Conservation (phyloP, 2,113 vertebrate genomes). For the Rhea pennata region DNA sequence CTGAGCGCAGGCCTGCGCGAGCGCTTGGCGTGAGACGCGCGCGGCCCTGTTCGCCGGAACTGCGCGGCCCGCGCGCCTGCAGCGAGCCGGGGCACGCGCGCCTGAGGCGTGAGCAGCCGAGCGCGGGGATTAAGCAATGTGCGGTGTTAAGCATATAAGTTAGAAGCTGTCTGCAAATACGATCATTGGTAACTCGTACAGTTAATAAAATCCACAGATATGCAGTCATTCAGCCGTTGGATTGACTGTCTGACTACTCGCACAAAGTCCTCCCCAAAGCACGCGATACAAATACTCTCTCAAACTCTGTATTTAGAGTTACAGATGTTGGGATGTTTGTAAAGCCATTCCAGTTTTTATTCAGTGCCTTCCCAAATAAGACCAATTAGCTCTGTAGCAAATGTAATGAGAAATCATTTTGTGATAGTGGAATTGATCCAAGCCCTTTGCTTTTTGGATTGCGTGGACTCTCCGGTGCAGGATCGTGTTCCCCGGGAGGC, state of each 20-base stretch:
- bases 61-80: neutral
- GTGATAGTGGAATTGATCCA: neutral
- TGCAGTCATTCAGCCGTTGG: neutral
- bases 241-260: neutral
- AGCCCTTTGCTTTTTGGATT: neutral
- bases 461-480: neutral
- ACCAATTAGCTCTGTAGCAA: neutral
- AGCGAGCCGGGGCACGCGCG: neutral
- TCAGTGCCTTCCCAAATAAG: neutral
- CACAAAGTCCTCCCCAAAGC: neutral
- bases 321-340: neutral
- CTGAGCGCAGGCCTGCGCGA: accelerated
- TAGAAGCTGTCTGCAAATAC: neutral
- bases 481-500: accelerated
- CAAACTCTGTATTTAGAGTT: neutral
- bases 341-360: neutral
- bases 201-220: neutral
- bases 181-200: neutral
- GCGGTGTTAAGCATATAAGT: neutral
- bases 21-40: neutral
- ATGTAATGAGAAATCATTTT: neutral
- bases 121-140: neutral
- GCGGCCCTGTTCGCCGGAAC: neutral
- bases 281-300: neutral
- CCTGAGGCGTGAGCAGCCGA: neutral